Percentiles rank a stretch among this genome's conserved stretches.
phyloP scores from a whole-genome alignment of 2,888 invertebrate species.

The Caenorhabditis sulstoni region DNA sequence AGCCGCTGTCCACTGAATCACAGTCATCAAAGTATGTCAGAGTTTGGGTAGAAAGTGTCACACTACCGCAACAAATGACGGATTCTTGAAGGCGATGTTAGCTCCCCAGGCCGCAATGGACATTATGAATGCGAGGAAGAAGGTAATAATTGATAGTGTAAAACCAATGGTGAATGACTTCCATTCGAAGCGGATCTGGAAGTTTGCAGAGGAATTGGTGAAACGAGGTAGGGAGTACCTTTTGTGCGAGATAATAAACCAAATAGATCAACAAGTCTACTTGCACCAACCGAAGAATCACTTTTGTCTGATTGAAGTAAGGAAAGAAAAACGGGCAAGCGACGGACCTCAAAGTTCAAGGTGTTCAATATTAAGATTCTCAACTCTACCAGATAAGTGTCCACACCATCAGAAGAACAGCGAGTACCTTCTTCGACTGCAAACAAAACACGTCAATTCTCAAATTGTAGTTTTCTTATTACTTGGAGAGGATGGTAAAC shows the following conservation, averaged over 20 bases:
- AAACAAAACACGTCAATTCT: too few relatives aligned
- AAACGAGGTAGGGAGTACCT: background rate
- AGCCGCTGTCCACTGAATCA: constrained; percentile 14
- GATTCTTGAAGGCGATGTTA: background rate
- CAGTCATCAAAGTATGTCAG: background rate
- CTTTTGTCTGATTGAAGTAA: constrained; percentile 4
- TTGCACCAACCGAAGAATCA: background rate
- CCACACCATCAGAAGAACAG: background rate
- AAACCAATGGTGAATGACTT: background rate
- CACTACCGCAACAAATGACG: constrained; percentile 9
- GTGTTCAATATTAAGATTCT: background rate
- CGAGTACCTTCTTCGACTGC: constrained; percentile 8
- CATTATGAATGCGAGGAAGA: background rate
- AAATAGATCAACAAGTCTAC: constrained; percentile 6
- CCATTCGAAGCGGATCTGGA: constrained; percentile 8
- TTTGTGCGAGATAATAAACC: background rate
- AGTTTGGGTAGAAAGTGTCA: too few relatives aligned
- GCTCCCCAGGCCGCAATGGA: background rate
- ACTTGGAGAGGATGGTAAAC: background rate
- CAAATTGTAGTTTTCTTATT: background rate
- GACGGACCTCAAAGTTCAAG: background rate
- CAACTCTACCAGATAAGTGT: constrained; percentile 8
- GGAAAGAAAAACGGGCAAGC: background rate
- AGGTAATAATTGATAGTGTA: background rate
- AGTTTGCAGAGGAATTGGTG: background rate